These are phyloP conservation scores for Gymnorhina tibicen DNA, from an alignment of 2,113 vertebrate genomes.

Conservation along the genomic window DNA sequence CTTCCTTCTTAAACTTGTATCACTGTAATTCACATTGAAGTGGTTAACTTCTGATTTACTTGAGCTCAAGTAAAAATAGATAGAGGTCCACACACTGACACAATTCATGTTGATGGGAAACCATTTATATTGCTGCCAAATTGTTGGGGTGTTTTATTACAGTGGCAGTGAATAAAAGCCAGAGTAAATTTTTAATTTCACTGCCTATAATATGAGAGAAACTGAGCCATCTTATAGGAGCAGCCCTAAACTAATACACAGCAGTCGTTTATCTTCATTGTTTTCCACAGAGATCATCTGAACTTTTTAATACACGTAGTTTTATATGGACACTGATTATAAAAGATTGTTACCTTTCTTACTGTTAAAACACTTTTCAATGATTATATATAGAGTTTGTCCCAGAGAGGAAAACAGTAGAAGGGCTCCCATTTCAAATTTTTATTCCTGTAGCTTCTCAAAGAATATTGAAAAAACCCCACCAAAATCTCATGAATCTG, in stretches of 20 bases:
- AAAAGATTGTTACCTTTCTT: not conserved
- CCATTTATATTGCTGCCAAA: not conserved
- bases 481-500: not conserved
- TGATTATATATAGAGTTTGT: not conserved
- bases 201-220: not conserved
- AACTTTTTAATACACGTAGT: not conserved
- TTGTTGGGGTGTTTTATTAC: not conserved
- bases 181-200: constrained; percentile 24
- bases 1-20: not conserved
- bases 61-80: not conserved
- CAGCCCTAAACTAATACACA: not conserved
- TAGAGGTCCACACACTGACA: not conserved
- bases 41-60: constrained; percentile 33
- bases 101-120: constrained; percentile 9
- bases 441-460: not conserved
- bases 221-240: not conserved
- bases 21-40: not conserved
- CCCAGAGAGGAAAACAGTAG: not conserved
- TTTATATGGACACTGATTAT: not conserved
- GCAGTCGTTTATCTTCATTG: constrained; percentile 4
- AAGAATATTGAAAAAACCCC: not conserved
- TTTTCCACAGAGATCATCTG: constrained; percentile 10
- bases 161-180: constrained; percentile 29
- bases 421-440: not conserved
- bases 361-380: not conserved